Evolutionary conservation across 2,113 vertebrate species (phyloP).

Genomic region (Gymnorhina tibicen): DNA sequence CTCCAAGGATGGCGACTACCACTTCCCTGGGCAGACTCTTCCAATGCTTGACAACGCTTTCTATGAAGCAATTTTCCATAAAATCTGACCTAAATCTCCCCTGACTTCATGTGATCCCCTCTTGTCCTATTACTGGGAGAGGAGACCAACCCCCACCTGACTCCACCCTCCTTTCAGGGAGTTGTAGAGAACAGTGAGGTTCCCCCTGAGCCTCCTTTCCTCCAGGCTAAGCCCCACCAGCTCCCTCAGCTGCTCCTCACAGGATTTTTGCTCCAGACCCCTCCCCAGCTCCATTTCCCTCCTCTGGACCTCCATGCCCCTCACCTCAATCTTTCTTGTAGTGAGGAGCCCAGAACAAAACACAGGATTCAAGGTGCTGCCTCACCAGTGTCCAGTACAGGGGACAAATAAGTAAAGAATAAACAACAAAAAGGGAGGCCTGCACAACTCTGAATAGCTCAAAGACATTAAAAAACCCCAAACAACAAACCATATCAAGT

Average conservation of each 20-base stretch:
- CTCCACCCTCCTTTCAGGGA: neutral
- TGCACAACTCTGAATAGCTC: neutral
- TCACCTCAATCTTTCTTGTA: neutral
- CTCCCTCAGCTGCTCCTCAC: neutral
- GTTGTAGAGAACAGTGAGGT: no score
- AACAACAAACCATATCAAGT: neutral
- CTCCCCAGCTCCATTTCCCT: neutral
- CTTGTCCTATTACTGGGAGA: neutral
- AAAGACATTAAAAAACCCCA: neutral
- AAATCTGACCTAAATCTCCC: neutral
- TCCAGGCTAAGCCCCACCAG: neutral
- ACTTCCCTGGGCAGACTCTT: neutral
- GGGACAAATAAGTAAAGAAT: neutral
- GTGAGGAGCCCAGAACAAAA: neutral
- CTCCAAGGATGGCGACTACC: fast-evolving
- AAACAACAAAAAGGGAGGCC: neutral
- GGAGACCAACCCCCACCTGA: neutral
- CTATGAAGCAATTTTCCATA: neutral
- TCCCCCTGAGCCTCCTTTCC: neutral
- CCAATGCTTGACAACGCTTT: neutral
- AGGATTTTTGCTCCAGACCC: neutral
- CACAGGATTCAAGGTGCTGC: neutral
- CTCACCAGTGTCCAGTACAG: no score
- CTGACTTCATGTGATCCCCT: neutral
- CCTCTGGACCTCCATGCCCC: neutral